Base-by-base conservation (phyloP, 2,888 invertebrate species). In the Yponomeuta plumbellus region DNA sequence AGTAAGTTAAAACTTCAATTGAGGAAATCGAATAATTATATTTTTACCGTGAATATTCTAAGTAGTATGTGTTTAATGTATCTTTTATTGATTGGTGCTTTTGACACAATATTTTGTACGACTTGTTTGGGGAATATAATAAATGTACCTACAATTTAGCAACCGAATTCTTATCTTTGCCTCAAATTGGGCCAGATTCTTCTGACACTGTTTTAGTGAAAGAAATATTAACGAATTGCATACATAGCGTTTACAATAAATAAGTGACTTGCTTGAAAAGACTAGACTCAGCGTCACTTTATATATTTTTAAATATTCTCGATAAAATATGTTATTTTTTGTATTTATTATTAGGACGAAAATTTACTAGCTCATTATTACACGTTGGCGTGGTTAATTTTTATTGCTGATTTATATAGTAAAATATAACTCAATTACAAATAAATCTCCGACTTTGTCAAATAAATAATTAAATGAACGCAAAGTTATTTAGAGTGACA, bases 71-170 rank as follows among this genome's bases (percentile, higher is more conserved):
- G 34, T 34, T 34, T 5, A 8, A 34, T 34, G 6, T 10, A 34
- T 34, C 34, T 8, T 34, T 8, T 6, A 34, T 52, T 52, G 11
- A 52, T 17, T 17, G 44, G 44, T 52, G 44, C 44, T 76, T 80
- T 86, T 86, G 87, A 86, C 86, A 86, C 85, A 8, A 80, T 76
- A 52, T 76, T 83, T 85, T 85, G 84, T 86, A 86, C 86, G 82
- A 80, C 76, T 74, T 73, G 75, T 77, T 75, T 77, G 75, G 75
- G 74, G 67, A 34, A 34, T 34, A 34, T 34, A 5, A 34, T 34
- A 34, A 34, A 34, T 34, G 34, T 34, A n/a, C n/a, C n/a, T n/a
- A 34, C 34, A 34, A 34, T 34, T 34, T 34, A 8, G 34, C 5
- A 34, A 34, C 34, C 6, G 8, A 34, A 34, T 8, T 0, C 1